phyloP scores from a whole-genome alignment of 2,113 vertebrate genomes.

The Tetraodon nigroviridis region DNA sequence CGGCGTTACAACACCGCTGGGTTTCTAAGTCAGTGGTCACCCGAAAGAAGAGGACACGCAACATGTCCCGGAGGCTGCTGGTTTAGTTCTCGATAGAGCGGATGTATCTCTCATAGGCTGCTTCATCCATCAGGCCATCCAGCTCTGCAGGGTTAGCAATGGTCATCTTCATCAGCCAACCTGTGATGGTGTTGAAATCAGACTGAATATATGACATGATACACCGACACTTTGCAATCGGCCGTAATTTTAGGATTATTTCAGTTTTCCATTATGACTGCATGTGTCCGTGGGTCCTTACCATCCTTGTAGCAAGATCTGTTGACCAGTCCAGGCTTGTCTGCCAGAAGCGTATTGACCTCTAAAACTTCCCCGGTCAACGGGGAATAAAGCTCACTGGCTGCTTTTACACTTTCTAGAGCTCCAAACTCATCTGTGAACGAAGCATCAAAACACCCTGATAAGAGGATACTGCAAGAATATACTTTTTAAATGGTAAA shows the following conservation, averaged over 20 bases:
- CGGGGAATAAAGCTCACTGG: slow-evolving; percentile 95
- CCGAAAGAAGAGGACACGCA: slow-evolving; percentile 22
- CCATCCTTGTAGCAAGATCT: slow-evolving; percentile 97
- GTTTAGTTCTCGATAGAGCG: slow-evolving; percentile 90
- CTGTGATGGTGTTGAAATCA: slow-evolving; percentile 60
- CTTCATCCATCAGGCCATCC: slow-evolving; percentile 89
- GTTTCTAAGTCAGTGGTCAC: slow-evolving; percentile 26
- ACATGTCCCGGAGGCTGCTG: slow-evolving; percentile 6
- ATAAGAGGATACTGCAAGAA: too few relatives aligned
- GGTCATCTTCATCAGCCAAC: slow-evolving; percentile 98
- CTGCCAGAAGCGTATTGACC: slow-evolving; percentile 84
- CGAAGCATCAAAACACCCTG: not conserved
- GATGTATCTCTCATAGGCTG: slow-evolving; percentile 89
- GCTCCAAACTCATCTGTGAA: slow-evolving; percentile 92
- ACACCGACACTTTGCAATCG: too few relatives aligned
- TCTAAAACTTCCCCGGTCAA: slow-evolving; percentile 91
- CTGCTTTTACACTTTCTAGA: slow-evolving; percentile 97
- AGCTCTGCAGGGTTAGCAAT: slow-evolving; percentile 88
- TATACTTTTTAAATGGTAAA: not conserved
- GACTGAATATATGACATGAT: not conserved
- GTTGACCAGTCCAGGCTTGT: slow-evolving; percentile 93
- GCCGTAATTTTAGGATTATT: too few relatives aligned
- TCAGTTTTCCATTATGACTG: too few relatives aligned
- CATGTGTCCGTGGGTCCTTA: slow-evolving; percentile 57
- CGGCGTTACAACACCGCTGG: slow-evolving; percentile 28